phyloP scores from a whole-genome alignment of 2,113 vertebrate species.

The Tapirus terrestris region DNA sequence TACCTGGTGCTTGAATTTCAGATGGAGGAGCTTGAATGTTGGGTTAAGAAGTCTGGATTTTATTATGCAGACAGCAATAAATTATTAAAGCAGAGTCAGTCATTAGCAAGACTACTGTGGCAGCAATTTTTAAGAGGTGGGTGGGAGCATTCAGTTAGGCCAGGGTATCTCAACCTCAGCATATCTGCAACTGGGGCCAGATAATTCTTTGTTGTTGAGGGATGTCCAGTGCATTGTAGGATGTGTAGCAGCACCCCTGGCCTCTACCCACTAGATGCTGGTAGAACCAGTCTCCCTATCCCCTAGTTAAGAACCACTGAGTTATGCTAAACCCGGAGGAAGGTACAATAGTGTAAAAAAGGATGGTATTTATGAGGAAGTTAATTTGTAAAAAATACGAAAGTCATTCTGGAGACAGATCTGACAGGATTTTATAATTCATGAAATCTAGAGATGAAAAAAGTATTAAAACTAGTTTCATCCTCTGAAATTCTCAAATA shows the following conservation, averaged over 20 bases:
- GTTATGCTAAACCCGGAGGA: neutral
- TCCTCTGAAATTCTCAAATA: conserved; percentile 18
- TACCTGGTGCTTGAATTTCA: neutral
- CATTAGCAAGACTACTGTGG: neutral
- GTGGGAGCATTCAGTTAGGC: neutral
- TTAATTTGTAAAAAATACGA: neutral
- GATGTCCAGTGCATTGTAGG: neutral
- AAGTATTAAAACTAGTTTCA: neutral
- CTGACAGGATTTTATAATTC: neutral
- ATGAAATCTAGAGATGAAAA: neutral
- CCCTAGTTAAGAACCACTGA: neutral
- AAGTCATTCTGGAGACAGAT: neutral
- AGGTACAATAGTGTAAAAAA: neutral
- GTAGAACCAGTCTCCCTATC: neutral
- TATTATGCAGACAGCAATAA: neutral
- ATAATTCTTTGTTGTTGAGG: neutral
- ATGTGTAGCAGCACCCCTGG: neutral
- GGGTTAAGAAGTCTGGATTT: neutral
- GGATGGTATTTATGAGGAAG: neutral
- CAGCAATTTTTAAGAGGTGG: neutral
- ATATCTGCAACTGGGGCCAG: neutral
- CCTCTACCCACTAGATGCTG: neutral
- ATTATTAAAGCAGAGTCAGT: neutral
- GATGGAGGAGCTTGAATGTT: neutral
- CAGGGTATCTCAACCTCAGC: neutral